A percentile compares a stretch with the other conserved stretches of the same genome.
These are phyloP conservation scores for Mnemiopsis leidyi DNA, from an alignment of 37 sponge, comb jelly and placozoan species.

Conservation along the genomic window DNA sequence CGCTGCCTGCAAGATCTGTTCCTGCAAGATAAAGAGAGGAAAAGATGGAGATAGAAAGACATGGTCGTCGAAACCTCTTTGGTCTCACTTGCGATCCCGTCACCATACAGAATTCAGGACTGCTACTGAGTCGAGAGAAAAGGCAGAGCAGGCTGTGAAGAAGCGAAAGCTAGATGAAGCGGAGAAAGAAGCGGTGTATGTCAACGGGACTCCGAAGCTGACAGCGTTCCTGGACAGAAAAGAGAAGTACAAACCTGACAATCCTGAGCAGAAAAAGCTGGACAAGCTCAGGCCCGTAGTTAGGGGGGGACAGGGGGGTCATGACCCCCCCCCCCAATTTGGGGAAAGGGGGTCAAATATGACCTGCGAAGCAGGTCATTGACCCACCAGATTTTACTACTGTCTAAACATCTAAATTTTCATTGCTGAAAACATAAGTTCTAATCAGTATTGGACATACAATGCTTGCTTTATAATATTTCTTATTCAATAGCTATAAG, in stretches of 20 bases:
- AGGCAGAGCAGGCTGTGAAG: not conserved
- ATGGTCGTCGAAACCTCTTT: not conserved
- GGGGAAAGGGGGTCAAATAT: no score
- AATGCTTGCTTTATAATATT: no score
- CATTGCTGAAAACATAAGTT: no score
- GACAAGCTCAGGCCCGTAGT: no score
- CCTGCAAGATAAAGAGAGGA: not conserved
- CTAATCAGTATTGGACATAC: no score
- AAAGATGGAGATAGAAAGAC: not conserved
- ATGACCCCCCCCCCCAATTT: no score
- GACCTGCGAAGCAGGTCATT: no score
- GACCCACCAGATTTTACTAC: no score
- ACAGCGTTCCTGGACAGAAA: not conserved
- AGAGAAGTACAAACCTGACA: not conserved
- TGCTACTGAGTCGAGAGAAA: not conserved
- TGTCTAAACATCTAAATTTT: no score
- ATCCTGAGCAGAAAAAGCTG: not conserved
- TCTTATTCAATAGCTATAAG: no score
- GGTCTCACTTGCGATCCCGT: not conserved
- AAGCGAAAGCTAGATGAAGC: not conserved
- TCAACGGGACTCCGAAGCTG: not conserved
- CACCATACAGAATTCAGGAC: not conserved
- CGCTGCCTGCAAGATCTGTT: not conserved
- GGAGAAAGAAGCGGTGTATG: not conserved
- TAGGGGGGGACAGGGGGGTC: no score